phyloP scores from a whole-genome alignment of 2,888 invertebrate genomes.

The Stictocephala bisonia region DNA sequence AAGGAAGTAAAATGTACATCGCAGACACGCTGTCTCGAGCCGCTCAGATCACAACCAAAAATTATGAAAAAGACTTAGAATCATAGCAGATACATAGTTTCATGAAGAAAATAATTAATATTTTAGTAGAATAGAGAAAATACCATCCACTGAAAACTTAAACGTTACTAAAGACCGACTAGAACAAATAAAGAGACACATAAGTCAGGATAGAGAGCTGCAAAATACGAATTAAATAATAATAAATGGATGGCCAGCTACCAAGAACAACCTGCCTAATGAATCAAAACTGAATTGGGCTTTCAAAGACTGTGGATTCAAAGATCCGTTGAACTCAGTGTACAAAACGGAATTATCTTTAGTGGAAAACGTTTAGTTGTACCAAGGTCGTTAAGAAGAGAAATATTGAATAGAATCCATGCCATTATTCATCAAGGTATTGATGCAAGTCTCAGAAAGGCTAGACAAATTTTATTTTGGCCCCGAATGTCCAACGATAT shows the following conservation, averaged over 20 bases:
- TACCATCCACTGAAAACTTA: no score
- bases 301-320: no score
- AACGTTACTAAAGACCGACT: not conserved
- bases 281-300: not conserved
- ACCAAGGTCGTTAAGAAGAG: no score
- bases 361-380: not conserved
- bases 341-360: constrained; percentile 4
- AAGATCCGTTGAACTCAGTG: constrained; percentile 4
- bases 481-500: not conserved
- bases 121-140: no score
- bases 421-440: no score
- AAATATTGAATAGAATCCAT: not conserved
- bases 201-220: not conserved
- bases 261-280: not conserved
- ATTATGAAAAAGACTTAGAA: not conserved
- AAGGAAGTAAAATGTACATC: not conserved
- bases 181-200: not conserved
- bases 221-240: not conserved
- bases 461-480: constrained; percentile 6
- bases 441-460: constrained; percentile 7
- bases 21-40: not conserved
- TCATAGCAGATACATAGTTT: not conserved
- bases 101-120: not conserved
- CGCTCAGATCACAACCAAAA: not conserved
- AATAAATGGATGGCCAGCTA: not conserved